phyloP scores from a whole-genome alignment of 2,113 vertebrate genomes.

The Scolopax mira region DNA sequence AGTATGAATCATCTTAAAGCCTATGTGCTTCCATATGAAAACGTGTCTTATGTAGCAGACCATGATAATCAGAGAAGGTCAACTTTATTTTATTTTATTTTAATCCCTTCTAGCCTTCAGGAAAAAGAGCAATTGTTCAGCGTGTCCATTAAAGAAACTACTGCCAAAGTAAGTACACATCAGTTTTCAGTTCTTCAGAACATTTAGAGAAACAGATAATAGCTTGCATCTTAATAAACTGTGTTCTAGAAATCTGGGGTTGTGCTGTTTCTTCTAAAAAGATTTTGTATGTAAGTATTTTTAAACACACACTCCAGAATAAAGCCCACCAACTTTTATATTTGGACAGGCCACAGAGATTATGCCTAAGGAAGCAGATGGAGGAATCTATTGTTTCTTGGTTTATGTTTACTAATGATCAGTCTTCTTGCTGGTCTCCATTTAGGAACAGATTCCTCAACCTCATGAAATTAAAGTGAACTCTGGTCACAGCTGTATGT shows the following conservation, averaged over 20 bases:
- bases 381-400: not conserved
- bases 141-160: slow-evolving; percentile 82
- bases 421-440: not conserved
- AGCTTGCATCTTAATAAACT: not conserved
- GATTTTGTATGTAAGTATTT: not conserved
- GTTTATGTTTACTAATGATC: not conserved
- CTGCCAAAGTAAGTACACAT: slow-evolving; percentile 82
- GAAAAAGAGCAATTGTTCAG: slow-evolving; percentile 79
- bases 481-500: not conserved
- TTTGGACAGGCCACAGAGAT: not conserved
- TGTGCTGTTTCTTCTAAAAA: not conserved
- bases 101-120: slow-evolving; percentile 80
- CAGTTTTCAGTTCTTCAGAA: not conserved
- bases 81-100: slow-evolving; percentile 33
- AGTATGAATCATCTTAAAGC: not conserved
- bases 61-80: not conserved
- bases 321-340: not conserved
- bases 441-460: not conserved
- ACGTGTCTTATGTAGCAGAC: not conserved
- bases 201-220: not conserved
- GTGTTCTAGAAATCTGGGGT: not conserved
- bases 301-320: not conserved
- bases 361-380: not conserved
- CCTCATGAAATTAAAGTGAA: not conserved
- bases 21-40: not conserved